Percentiles rank a stretch among this genome's conserved stretches.
phyloP scores from a whole-genome alignment of 2,888 invertebrate genomes.

The Ryuthela nishihirai region DNA sequence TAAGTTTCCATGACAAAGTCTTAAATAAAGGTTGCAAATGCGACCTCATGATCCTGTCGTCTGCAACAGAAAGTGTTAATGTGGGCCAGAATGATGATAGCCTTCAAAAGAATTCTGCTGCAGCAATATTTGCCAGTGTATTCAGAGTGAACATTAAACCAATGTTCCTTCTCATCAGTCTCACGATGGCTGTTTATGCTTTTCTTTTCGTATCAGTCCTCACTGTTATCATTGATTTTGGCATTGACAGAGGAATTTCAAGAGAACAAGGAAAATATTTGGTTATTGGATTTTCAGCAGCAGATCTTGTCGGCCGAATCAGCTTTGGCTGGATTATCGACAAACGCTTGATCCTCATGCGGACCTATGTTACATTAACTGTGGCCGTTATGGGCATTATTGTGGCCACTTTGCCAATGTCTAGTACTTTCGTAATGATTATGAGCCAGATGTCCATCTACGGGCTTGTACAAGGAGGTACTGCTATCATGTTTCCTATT shows the following conservation, averaged over 20 bases:
- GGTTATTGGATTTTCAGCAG: slow-evolving; percentile 33
- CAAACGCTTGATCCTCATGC: slow-evolving; percentile 6
- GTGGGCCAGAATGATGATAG: not conserved
- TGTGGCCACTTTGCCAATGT: slow-evolving; percentile 7
- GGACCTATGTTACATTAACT: slow-evolving; percentile 8
- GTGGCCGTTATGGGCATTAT: slow-evolving; percentile 11
- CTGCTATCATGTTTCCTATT: slow-evolving; percentile 14
- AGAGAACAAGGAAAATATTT: slow-evolving; percentile 21
- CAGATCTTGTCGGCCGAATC: slow-evolving; percentile 37
- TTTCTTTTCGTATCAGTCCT: slow-evolving; percentile 25
- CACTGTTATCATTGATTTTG: slow-evolving; percentile 38
- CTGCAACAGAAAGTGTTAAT: not conserved
- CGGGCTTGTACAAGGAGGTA: slow-evolving; percentile 20
- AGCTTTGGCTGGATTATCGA: slow-evolving; percentile 37
- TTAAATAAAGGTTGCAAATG: not conserved
- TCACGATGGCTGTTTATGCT: slow-evolving; percentile 4
- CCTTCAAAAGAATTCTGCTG: not conserved
- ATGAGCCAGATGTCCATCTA: slow-evolving; percentile 3
- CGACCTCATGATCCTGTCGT: not conserved
- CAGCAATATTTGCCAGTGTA: too few species aligned
- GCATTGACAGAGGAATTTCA: slow-evolving; percentile 24
- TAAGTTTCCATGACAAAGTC: not conserved
- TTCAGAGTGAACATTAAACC: slow-evolving; percentile 8
- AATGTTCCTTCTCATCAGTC: slow-evolving; percentile 15
- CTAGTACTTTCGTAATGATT: not conserved